Evolutionary conservation across 30 jellyfish, hydroid and myxozoan genomes (phyloP).

Genomic region (Aurelia sp.): DNA sequence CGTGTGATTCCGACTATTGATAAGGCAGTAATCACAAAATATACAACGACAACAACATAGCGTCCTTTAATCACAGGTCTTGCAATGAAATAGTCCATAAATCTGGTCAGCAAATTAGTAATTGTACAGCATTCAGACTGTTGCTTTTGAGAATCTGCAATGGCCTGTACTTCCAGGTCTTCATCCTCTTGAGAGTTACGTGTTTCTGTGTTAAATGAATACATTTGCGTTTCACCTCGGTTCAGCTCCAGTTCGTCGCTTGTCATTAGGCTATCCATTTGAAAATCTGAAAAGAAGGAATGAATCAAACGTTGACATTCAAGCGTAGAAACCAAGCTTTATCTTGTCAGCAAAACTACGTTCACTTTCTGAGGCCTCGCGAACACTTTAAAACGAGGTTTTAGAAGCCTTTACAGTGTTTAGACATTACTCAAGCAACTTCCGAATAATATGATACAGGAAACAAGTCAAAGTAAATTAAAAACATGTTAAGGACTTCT

Average conservation of each 20-base stretch:
- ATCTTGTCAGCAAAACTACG: no score
- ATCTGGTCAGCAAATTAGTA: slow-evolving; percentile 21
- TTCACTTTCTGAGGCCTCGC: no score
- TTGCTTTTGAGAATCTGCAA: neutral
- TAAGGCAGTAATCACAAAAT: slow-evolving; percentile 27
- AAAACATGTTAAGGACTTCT: no score
- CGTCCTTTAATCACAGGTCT: slow-evolving; percentile 56
- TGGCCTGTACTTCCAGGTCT: neutral
- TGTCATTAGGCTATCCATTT: slow-evolving; percentile 9
- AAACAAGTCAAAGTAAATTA: no score
- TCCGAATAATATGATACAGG: no score
- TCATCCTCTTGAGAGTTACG: neutral
- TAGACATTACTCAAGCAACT: no score
- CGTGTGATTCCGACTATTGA: slow-evolving; percentile 54
- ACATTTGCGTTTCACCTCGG: neutral
- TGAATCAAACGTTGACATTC: neutral
- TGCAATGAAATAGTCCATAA: slow-evolving; percentile 51
- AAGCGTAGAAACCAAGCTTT: neutral
- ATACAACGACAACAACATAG: slow-evolving; percentile 20
- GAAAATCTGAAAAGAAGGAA: slow-evolving; percentile 11
- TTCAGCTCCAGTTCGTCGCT: slow-evolving; percentile 34
- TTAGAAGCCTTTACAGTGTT: no score
- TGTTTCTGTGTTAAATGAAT: neutral
- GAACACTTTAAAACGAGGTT: no score
- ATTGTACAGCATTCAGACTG: slow-evolving; percentile 60